A percentile compares a stretch with the other conserved stretches of the same genome.
phyloP scores from a whole-genome alignment of 2,888 invertebrate species.

The Eristalis intricaria region DNA sequence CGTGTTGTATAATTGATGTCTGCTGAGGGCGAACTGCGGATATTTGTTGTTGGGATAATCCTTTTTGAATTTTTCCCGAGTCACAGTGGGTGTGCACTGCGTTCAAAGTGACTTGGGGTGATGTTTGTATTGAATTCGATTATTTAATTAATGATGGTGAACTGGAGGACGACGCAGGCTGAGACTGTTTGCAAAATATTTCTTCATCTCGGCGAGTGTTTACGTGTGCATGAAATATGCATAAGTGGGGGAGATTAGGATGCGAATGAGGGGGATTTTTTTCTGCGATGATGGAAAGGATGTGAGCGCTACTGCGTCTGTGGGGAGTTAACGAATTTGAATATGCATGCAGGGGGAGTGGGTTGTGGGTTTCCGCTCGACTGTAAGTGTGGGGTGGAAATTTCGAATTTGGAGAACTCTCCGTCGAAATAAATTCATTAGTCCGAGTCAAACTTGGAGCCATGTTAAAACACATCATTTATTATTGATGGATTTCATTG shows the following conservation, averaged over 20 bases:
- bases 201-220: slow-evolving; percentile 57
- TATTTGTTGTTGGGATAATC: slow-evolving; percentile 70
- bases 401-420: neutral
- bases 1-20: slow-evolving; percentile 66
- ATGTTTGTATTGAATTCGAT: slow-evolving; percentile 71
- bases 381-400: neutral
- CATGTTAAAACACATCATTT: neutral
- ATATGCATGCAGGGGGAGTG: neutral
- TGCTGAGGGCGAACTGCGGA: slow-evolving; percentile 42
- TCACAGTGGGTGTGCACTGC: slow-evolving; percentile 18
- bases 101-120: slow-evolving; percentile 48
- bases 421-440: neutral
- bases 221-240: slow-evolving; percentile 58
- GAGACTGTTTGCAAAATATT: slow-evolving; percentile 49
- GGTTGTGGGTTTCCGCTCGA: neutral
- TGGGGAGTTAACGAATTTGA: neutral
- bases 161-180: slow-evolving; percentile 50
- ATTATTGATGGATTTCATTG: neutral
- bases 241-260: slow-evolving; percentile 40
- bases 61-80: slow-evolving; percentile 66
- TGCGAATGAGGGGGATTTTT: slow-evolving; percentile 17
- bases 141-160: slow-evolving; percentile 71
- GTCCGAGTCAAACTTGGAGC: neutral
- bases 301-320: neutral
- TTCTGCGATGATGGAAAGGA: neutral